These are phyloP conservation scores for Pseudochaenichthys georgianus DNA, from an alignment of 2,797 vertebrate species.

Conservation along the genomic window DNA sequence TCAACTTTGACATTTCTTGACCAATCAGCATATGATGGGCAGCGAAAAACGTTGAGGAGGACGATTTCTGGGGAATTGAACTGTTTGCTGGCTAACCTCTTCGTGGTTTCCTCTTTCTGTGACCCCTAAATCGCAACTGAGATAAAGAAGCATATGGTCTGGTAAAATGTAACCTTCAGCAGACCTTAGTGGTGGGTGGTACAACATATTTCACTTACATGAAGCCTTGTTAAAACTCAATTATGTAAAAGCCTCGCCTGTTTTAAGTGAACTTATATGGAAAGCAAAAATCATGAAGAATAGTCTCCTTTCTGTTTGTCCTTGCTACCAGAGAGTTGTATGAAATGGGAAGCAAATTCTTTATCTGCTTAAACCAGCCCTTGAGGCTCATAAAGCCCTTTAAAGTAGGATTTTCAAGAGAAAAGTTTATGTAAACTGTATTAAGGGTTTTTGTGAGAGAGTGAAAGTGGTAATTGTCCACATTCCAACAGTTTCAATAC, in stretches of 20 bases:
- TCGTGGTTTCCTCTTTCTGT: slow-evolving; percentile 75
- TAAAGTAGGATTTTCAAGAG: slow-evolving; percentile 82
- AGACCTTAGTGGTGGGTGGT: slow-evolving; percentile 77
- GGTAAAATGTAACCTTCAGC: slow-evolving; percentile 72
- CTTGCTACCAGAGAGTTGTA: slow-evolving; percentile 59
- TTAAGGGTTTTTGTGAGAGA: slow-evolving; percentile 86
- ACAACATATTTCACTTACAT: slow-evolving; percentile 61
- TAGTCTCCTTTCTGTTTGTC: slow-evolving; percentile 45
- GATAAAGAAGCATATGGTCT: slow-evolving; percentile 69
- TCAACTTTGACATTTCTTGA: slow-evolving; percentile 41
- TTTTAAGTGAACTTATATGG: slow-evolving; percentile 53
- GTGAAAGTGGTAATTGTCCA: slow-evolving; percentile 91
- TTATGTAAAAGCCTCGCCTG: slow-evolving; percentile 55
- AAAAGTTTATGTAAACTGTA: slow-evolving; percentile 84
- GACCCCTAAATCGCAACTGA: slow-evolving; percentile 77
- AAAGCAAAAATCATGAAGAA: slow-evolving; percentile 42
- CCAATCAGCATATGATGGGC: slow-evolving; percentile 52
- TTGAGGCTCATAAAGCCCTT: slow-evolving; percentile 74
- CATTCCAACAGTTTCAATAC: slow-evolving; percentile 94
- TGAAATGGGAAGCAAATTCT: slow-evolving; percentile 58
- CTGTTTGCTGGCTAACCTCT: slow-evolving; percentile 76
- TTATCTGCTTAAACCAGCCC: slow-evolving; percentile 55
- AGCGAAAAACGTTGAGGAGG: slow-evolving; percentile 36
- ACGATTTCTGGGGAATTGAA: slow-evolving; percentile 43
- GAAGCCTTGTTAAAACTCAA: slow-evolving; percentile 71